Percentiles rank a stretch among this genome's conserved stretches.
These are phyloP conservation scores for Drosophila affinis DNA, from an alignment of 2,888 invertebrate species.

Conservation along the genomic window DNA sequence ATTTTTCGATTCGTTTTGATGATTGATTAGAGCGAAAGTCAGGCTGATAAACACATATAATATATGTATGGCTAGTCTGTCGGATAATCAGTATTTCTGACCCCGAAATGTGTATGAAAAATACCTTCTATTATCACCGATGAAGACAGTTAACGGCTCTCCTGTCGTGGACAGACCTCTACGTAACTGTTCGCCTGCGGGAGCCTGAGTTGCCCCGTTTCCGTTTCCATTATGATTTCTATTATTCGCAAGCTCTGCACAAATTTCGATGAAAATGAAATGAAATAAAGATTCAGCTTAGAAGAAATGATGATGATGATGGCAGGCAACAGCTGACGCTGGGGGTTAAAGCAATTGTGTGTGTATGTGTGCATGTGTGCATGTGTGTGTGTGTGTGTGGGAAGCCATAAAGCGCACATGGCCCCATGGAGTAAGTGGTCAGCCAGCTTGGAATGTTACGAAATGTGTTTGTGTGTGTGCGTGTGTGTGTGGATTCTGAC, in stretches of 20 bases:
- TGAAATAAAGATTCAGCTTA: conserved; percentile 53
- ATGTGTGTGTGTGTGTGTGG: conserved; percentile 12
- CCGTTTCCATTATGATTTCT: conserved; percentile 37
- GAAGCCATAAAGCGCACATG: conserved; percentile 57
- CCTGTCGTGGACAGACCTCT: too few relatives aligned
- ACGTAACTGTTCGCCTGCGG: conserved; percentile 6
- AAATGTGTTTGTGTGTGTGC: conserved; percentile 11
- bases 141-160: too few relatives aligned
- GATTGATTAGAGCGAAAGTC: too few relatives aligned
- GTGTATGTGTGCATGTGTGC: background rate
- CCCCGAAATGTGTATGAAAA: too few relatives aligned
- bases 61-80: too few relatives aligned
- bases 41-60: too few relatives aligned
- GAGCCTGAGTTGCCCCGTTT: conserved; percentile 1
- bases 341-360: conserved; percentile 30
- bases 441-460: conserved; percentile 17
- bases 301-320: conserved; percentile 37
- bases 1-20: too few relatives aligned
- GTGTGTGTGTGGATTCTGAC: conserved; percentile 17
- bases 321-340: conserved; percentile 17
- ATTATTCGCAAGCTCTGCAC: conserved; percentile 44
- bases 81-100: too few relatives aligned
- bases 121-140: too few relatives aligned
- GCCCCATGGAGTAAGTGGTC: conserved; percentile 53
- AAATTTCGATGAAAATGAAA: conserved; percentile 39